Percentiles rank a stretch among this genome's conserved stretches.
These are phyloP conservation scores for Aythya baeri DNA, from an alignment of 2,113 vertebrate genomes.

Conservation along the genomic window DNA sequence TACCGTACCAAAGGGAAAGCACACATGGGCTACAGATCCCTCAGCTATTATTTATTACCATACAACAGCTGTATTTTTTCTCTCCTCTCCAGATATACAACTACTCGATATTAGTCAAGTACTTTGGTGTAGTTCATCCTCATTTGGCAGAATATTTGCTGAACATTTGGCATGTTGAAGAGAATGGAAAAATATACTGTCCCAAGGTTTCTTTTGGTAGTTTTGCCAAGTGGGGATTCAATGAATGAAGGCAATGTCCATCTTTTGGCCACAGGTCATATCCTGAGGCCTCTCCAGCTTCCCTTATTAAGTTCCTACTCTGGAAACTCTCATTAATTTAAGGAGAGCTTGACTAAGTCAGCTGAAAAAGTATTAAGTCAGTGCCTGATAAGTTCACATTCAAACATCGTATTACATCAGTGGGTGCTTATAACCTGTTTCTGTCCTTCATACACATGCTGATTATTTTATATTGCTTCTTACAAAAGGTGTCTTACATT, in stretches of 20 bases:
- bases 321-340: background rate
- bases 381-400: background rate
- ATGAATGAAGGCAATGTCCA: background rate
- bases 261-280: background rate
- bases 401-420: background rate
- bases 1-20: background rate
- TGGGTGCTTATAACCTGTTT: background rate
- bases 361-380: background rate
- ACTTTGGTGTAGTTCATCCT: background rate
- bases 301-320: background rate
- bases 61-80: background rate
- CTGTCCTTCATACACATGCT: background rate
- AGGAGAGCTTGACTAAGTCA: background rate
- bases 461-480: background rate
- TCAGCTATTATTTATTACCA: background rate
- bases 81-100: background rate
- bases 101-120: background rate
- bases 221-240: background rate
- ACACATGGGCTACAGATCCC: rapidly evolving
- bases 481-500: background rate
- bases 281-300: background rate
- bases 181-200: background rate
- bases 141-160: background rate
- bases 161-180: background rate
- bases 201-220: background rate